Conservation (phyloP, 2,113 vertebrate species). For the Pseudorectes ferrugineus region DNA sequence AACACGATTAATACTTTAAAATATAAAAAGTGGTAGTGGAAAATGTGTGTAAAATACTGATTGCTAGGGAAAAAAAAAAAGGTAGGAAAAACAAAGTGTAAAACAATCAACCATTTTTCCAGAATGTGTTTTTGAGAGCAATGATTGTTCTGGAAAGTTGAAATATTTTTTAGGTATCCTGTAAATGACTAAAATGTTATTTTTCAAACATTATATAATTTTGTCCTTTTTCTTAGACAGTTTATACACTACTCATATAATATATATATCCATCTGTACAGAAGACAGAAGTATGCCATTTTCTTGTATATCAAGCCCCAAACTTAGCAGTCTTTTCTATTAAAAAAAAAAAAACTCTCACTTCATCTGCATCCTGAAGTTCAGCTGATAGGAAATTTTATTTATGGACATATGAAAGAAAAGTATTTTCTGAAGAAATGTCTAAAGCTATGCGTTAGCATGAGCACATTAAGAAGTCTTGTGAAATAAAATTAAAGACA, state of each 20-base stretch:
- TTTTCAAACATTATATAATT: not conserved
- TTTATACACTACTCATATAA: not conserved
- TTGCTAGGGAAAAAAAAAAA: not conserved
- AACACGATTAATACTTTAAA: not conserved
- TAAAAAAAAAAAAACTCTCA: not conserved
- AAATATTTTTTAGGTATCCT: not conserved
- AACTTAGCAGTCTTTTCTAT: fast-evolving
- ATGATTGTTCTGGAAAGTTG: not conserved
- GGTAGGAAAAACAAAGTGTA: not conserved
- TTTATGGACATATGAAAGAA: not conserved
- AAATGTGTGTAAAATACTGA: not conserved
- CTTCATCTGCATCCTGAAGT: not conserved
- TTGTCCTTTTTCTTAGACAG: not conserved
- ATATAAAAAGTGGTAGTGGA: not conserved
- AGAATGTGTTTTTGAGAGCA: not conserved
- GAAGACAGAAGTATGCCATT: not conserved
- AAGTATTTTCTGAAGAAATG: not conserved
- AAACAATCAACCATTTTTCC: not conserved
- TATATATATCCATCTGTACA: not conserved
- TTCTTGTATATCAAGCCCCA: not conserved
- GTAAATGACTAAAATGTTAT: not conserved
- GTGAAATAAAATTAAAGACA: not conserved
- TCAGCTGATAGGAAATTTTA: not conserved
- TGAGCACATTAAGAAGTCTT: not conserved
- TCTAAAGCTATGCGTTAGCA: not conserved